Evolutionary conservation across 64 coral and sea anemone species (phyloP), one percentile per base, ranked within the genome.

Genomic region (Catalaphyllia jardinei): DNA sequence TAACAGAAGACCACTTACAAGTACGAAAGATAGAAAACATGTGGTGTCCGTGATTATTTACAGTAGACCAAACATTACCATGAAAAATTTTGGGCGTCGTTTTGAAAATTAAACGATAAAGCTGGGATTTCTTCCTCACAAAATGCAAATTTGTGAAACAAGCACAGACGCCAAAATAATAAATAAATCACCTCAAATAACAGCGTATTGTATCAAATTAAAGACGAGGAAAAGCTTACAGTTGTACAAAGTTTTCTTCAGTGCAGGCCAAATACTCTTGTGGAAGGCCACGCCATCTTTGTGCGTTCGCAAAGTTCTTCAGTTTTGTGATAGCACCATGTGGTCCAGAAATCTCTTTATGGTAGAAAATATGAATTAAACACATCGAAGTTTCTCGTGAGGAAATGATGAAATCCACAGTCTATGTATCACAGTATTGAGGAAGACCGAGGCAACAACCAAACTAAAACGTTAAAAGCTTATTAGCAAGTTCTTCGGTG

Each of bases 161-260:
- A 83, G 10, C 11, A 67, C 7, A n/a, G 25, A 46, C 39, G 49
- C 52, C 52, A 33, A 35, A 49, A 15, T 17, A 38, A 63, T 52
- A 63, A 81, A 81, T 35, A 35, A 35, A 3, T 50, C 50, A 13
- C 35, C 35, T 10, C 2, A 39, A 5, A 14, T 22, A 24, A 51
- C 65, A 85, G 9, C 52, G 29, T 17, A 28, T 49, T 67, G 71
- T 60, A 33, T 0, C 50, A 28, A 71, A 85, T 12, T 25, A 31
- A 50, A 85, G 81, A 85, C 33, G 81, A 25, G 51, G 18, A 71
- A 85, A 69, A 50, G 62, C 63, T 69, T 71, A 71, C 81, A 71
- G 55, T 80, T 80, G 17, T 0, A 71, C 15, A 24, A 39, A 30
- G 30, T 42, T 22, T 64, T 85, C 39, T 84, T 35, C 33, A 35